Conservation (phyloP, 1,140 invertebrate species). For the Saccostrea cuccullata region DNA sequence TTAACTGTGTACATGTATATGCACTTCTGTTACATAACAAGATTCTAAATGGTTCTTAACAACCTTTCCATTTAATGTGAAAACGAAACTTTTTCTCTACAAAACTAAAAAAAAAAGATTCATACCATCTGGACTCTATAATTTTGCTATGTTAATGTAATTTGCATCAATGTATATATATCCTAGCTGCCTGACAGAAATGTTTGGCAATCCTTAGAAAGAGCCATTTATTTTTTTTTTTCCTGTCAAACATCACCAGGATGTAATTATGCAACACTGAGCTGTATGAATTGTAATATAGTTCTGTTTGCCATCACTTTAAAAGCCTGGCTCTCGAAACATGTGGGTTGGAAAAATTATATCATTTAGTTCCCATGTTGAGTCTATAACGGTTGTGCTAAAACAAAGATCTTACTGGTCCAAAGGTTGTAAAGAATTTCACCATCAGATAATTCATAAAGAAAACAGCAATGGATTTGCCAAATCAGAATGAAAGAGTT, state of each 20-base stretch:
- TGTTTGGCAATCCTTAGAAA: not conserved
- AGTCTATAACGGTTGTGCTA: not conserved
- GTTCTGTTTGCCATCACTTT: not conserved
- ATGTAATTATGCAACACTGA: not conserved
- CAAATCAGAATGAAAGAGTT: too few relatives aligned
- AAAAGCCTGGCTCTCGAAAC: not conserved
- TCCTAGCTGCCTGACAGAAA: not conserved
- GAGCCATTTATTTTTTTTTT: not conserved
- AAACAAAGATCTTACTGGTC: not conserved
- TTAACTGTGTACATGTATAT: not conserved
- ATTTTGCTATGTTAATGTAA: not conserved
- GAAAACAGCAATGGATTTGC: too few relatives aligned
- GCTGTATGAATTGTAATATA: not conserved
- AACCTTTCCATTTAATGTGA: not conserved
- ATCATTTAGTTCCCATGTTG: not conserved
- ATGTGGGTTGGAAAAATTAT: not conserved
- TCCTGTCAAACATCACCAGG: not conserved
- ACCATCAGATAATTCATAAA: too few relatives aligned
- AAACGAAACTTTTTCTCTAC: not conserved
- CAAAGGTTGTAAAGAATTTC: too few relatives aligned
- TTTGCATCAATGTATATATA: not conserved
- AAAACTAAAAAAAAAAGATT: not conserved
- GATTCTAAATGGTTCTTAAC: not conserved
- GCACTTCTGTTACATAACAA: not conserved
- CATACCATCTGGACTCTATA: not conserved